A percentile compares a stretch with the other conserved stretches of the same genome.
Evolutionary conservation across 2,888 invertebrate genomes (phyloP).

Genomic region (Ernsta delagoae): DNA sequence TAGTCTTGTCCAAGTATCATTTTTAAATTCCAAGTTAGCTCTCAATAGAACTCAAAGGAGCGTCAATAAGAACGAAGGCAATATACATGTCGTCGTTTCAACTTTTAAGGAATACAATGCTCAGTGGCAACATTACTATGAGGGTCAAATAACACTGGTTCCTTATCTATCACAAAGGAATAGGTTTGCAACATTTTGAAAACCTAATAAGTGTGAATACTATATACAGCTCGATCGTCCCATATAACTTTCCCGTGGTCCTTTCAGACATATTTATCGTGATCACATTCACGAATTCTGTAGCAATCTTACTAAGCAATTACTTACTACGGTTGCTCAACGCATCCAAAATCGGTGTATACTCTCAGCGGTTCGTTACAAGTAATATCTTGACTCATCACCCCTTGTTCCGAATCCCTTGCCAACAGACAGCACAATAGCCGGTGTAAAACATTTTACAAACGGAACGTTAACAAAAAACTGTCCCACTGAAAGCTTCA

Average conservation of each 20-base stretch:
- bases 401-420: constrained; percentile 30
- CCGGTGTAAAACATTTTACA: constrained; percentile 59
- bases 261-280: constrained; percentile 34
- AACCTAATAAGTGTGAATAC: neutral
- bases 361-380: constrained; percentile 6
- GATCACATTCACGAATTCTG: constrained; percentile 35
- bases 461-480: constrained; percentile 59
- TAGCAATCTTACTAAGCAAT: constrained; percentile 13
- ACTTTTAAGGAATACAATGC: no score
- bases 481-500: constrained; percentile 63
- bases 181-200: neutral
- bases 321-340: constrained; percentile 24
- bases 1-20: no score
- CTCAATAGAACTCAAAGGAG: no score
- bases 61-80: no score
- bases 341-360: constrained; percentile 29
- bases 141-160: no score
- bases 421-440: constrained; percentile 68
- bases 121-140: no score
- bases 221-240: constrained; percentile 1
- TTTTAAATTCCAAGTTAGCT: no score
- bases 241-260: constrained; percentile 13
- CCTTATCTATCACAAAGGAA: neutral
- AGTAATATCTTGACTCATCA: constrained; percentile 42
- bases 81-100: no score